Base-by-base conservation (phyloP, 2,797 vertebrate species). In the Scleropages formosus region DNA sequence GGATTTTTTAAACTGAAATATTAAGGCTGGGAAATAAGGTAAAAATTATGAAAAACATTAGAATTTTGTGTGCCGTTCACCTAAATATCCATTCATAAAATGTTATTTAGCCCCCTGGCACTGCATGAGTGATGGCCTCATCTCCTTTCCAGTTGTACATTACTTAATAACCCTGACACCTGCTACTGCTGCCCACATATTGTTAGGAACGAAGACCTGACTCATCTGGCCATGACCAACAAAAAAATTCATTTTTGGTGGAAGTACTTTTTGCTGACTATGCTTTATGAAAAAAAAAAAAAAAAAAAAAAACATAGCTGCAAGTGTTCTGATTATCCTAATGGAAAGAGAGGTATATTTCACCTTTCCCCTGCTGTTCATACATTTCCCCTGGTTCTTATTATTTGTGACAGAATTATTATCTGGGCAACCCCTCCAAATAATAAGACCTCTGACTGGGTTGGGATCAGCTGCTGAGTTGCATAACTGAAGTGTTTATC, bases 81-180 rank as follows among this genome's bases (percentile, higher is more conserved):
- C 31, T 39, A 39, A 39, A 39, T 39, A 6, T 31, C 31, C 39
- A 2, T 67, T 67, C 46, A 46, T 46, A 39, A 24, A 22, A 49
- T 67, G 65, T 49, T 31, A 6, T 66, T 66, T 66, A 7, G 64
- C 64, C 47, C 12, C 9, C 65, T 67, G 44, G 44, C n/a, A 20
- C 27, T 15, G 31, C 65, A 24, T 49, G 44, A 67, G 49, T 67
- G 65, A 67, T 8, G 20, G 7, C 18, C 7, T 22, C n/a, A 49
- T 20, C 20, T 67, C 18, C 39, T 20, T n/a, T 31, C 39, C 65
- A 49, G 67, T 46, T 67, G 65, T 22, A 39, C 65, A 67, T 67
- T 47, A 67, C 65, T 67, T 46, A 67, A 67, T 67, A n/a, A 22
- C 11, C 44, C 65, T 13, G 31, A 67, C 20, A 49, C n/a, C 46